phyloP scores from a whole-genome alignment of 2,797 vertebrate genomes.

The Poecilia picta region DNA sequence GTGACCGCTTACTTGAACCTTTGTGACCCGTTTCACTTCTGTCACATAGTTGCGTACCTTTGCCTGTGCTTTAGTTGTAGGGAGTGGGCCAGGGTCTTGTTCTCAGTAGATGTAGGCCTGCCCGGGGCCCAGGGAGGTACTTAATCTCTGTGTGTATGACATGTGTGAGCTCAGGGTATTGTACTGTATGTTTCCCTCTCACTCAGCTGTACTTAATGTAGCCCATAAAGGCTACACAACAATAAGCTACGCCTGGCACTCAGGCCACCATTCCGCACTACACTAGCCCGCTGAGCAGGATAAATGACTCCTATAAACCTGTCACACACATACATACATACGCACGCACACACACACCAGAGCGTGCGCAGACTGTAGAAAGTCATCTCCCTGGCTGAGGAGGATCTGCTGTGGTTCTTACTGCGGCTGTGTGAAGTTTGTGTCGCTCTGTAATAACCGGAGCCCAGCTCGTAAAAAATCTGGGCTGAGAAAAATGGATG shows the following conservation, averaged over 20 bases:
- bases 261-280: conserved; percentile 80
- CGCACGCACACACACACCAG: conserved; percentile 44
- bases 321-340: conserved; percentile 70
- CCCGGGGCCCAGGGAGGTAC: conserved; percentile 70
- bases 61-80: conserved; percentile 29
- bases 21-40: background rate
- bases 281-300: conserved; percentile 81
- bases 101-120: conserved; percentile 66
- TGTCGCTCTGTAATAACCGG: conserved; percentile 61
- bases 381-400: conserved; percentile 63
- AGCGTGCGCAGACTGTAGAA: conserved; percentile 73
- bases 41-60: conserved; percentile 10
- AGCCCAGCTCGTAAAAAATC: conserved; percentile 60
- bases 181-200: conserved; percentile 82
- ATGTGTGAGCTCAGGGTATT: conserved; percentile 81
- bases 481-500: conserved; percentile 56
- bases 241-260: conserved; percentile 81
- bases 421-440: conserved; percentile 61
- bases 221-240: conserved; percentile 84
- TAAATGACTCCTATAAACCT: conserved; percentile 83
- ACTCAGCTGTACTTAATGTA: conserved; percentile 85
- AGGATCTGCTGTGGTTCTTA: conserved; percentile 63
- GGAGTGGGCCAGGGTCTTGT: conserved; percentile 56
- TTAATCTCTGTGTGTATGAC: conserved; percentile 81
- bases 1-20: conserved; percentile 25